phyloP scores from a whole-genome alignment of 2,113 vertebrate genomes.

The Hirundichthys speculiger region DNA sequence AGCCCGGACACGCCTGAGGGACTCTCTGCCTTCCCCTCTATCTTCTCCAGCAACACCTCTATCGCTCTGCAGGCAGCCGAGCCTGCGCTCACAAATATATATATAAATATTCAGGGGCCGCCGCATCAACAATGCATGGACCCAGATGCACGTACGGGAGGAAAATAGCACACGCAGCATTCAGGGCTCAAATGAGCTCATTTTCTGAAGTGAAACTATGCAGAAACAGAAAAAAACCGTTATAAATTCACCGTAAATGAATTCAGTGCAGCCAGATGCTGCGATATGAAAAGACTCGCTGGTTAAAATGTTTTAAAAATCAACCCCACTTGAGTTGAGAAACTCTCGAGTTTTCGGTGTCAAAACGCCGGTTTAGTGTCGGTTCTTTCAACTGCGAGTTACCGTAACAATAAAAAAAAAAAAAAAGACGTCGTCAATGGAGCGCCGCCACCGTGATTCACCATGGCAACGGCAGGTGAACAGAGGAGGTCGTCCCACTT shows the following conservation, averaged over 20 bases:
- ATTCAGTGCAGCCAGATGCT: neutral
- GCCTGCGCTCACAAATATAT: conserved; percentile 49
- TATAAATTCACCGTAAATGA: neutral
- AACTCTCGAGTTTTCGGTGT: too few species aligned
- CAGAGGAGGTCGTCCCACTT: too few species aligned
- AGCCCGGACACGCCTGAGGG: conserved; percentile 79
- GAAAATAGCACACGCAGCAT: conserved; percentile 1
- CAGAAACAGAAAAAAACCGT: neutral
- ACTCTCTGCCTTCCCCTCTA: conserved; percentile 71
- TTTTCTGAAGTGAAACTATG: conserved; percentile 1
- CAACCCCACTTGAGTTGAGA: too few species aligned
- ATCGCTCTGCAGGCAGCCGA: conserved; percentile 64
- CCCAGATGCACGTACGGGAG: neutral
- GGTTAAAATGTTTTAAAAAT: too few species aligned
- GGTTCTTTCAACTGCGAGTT: too few species aligned
- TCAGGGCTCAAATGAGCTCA: conserved; percentile 3
- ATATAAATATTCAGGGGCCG: conserved; percentile 28
- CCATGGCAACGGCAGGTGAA: too few species aligned
- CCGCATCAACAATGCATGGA: neutral
- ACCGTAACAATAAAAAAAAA: too few species aligned
- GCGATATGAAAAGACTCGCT: too few species aligned
- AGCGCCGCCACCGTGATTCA: too few species aligned
- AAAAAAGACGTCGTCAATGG: too few species aligned
- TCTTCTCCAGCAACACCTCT: conserved; percentile 69
- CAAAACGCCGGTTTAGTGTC: too few species aligned